Conservation (phyloP, 2,113 vertebrate genomes). For the Dicerorhinus sumatrensis region DNA sequence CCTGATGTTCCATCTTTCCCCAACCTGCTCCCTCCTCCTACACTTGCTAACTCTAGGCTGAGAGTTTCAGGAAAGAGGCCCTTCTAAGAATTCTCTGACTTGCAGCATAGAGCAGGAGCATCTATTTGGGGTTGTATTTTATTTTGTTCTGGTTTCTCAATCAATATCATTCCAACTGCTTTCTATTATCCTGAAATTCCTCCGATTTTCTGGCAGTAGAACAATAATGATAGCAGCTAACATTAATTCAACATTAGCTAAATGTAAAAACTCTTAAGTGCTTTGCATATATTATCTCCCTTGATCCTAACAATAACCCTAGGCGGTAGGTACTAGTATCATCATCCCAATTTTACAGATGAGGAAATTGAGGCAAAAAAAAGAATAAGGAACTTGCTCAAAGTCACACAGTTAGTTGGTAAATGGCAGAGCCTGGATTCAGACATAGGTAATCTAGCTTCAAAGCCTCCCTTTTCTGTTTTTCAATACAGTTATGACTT, state of each 20-base stretch:
- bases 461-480: slow-evolving; percentile 15
- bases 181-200: slow-evolving; percentile 14
- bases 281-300: neutral
- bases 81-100: neutral
- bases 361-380: slow-evolving; percentile 20
- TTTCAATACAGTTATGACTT: slow-evolving; percentile 1
- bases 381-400: slow-evolving; percentile 37
- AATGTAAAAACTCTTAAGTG: slow-evolving; percentile 14
- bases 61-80: neutral
- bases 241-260: slow-evolving; percentile 20
- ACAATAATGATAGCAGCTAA: slow-evolving; percentile 42
- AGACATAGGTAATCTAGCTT: neutral
- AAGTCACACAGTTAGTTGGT: neutral
- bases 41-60: neutral
- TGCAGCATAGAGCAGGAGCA: neutral
- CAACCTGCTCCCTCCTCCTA: neutral
- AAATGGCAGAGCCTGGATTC: slow-evolving; percentile 61
- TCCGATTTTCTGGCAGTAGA: slow-evolving; percentile 40
- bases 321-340: neutral
- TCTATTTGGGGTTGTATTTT: neutral
- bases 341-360: slow-evolving; percentile 52
- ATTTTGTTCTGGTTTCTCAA: slow-evolving; percentile 42
- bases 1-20: neutral
- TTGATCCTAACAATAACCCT: neutral
- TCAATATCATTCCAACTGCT: neutral